Conservation (phyloP, 2,113 vertebrate species). For the western clawed frog (Xenopus tropicalis) region UCB_Xtro_10.0 CM004445.2:57814001-57814500, state of each 20-base stretch:
- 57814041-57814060: neutral
- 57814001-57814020: slow-evolving; percentile 27
- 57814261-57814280: neutral
- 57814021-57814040: slow-evolving; percentile 24
- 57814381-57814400: neutral
- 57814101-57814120: neutral
- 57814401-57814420: neutral
- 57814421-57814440: neutral
- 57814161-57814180: neutral
- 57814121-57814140: neutral
- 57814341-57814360: no score
- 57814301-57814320: neutral
- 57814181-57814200: neutral
- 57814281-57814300: neutral
- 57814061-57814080: neutral
- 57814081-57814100: neutral
- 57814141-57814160: neutral
- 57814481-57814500: neutral
- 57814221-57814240: neutral
- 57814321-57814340: neutral
- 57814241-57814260: neutral
- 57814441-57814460: no score
- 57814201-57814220: slow-evolving; percentile 3
- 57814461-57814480: neutral
- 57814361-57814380: neutral